A percentile compares a stretch with the other conserved stretches of the same genome.
These are phyloP conservation scores for Drosophila nigrodunni DNA, from an alignment of 1,140 invertebrate genomes.

Conservation along the genomic window DNA sequence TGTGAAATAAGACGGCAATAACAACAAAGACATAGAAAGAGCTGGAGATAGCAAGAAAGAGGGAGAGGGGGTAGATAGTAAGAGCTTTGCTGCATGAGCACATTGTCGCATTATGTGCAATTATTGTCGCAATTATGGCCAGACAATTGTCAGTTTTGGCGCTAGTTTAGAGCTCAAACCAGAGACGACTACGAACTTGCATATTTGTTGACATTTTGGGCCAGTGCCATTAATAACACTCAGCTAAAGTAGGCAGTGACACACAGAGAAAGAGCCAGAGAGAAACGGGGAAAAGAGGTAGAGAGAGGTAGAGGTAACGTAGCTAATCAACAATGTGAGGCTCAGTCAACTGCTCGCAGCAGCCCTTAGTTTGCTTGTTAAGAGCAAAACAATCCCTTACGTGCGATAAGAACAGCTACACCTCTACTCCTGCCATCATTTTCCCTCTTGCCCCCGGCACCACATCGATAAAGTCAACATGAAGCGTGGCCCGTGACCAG, in stretches of 20 bases:
- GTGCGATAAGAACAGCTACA: conserved; percentile 60
- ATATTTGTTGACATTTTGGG: conserved; percentile 54
- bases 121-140: conserved; percentile 84
- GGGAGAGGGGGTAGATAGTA: conserved; percentile 7
- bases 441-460: neutral
- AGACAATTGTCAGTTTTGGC: conserved; percentile 69
- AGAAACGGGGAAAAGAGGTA: neutral
- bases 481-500: conserved; percentile 51
- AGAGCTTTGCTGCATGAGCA: conserved; percentile 59
- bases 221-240: conserved; percentile 39
- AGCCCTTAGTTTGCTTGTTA: conserved; percentile 31
- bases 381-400: conserved; percentile 62
- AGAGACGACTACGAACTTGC: conserved; percentile 14
- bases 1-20: conserved; percentile 15
- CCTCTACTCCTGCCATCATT: neutral
- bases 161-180: conserved; percentile 32
- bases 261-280: neutral
- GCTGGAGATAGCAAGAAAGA: conserved; percentile 1
- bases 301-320: neutral
- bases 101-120: conserved; percentile 84
- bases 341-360: conserved; percentile 53
- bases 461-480: conserved; percentile 64
- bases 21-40: neutral
- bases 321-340: conserved; percentile 47
- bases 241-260: conserved; percentile 1